Evolutionary conservation across 2,797 vertebrate species (phyloP).

Genomic region (Gadopsis bispinosus): DNA sequence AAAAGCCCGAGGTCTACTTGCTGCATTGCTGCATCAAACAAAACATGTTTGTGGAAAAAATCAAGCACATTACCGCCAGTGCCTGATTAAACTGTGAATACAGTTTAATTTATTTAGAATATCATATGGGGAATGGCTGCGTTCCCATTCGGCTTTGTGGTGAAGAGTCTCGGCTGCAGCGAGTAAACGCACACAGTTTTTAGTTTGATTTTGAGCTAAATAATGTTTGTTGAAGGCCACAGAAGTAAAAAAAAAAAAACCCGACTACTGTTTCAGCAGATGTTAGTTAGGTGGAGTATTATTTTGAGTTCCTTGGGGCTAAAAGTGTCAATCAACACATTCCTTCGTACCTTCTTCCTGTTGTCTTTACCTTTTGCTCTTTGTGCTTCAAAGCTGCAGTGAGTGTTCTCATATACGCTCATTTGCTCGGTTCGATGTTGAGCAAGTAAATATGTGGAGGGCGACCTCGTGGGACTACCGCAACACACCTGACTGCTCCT

Average conservation of each 20-base stretch:
- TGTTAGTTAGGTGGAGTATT: neutral
- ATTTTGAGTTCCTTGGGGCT: neutral
- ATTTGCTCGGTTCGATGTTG: neutral
- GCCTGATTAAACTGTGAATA: constrained; percentile 64
- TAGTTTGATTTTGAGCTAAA: constrained; percentile 16
- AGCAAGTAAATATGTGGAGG: neutral
- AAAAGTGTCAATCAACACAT: constrained; percentile 1
- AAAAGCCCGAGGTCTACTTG: constrained; percentile 54
- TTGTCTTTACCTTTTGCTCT: neutral
- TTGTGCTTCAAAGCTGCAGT: neutral
- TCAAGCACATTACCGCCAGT: constrained; percentile 47
- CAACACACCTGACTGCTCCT: neutral
- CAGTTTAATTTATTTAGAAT: constrained; percentile 62
- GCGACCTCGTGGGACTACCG: neutral
- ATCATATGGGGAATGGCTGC: constrained; percentile 42
- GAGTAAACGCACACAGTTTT: constrained; percentile 6
- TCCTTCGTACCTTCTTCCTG: neutral
- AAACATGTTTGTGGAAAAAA: constrained; percentile 63
- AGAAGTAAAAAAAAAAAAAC: neutral
- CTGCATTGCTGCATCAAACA: constrained; percentile 60
- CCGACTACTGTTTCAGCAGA: neutral
- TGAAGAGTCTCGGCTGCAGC: constrained; percentile 8
- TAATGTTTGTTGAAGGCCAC: neutral
- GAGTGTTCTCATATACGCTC: neutral
- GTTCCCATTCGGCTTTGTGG: constrained; percentile 30